Conservation (phyloP, 2,888 invertebrate species). For the Cryptus viduatorius region DNA sequence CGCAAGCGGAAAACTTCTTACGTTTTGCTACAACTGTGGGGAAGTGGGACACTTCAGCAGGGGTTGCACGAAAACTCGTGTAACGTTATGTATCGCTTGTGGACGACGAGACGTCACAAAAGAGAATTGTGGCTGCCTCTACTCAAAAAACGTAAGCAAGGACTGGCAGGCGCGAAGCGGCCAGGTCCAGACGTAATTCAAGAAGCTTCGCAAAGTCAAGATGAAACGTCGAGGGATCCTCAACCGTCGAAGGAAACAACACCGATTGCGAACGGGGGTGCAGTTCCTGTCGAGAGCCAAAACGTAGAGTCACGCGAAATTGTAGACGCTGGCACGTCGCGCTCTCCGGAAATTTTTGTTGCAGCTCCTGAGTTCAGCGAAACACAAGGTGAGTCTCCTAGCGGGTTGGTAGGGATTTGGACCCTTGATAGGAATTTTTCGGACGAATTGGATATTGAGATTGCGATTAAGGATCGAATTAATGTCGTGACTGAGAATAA, state of each 20-base stretch:
- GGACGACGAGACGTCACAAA: too few species aligned
- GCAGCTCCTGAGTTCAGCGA: background rate
- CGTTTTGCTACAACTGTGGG: too few species aligned
- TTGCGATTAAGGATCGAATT: background rate
- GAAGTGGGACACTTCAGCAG: too few species aligned
- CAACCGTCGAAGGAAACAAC: too few species aligned
- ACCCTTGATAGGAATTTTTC: background rate
- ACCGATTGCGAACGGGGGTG: background rate
- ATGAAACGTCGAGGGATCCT: too few species aligned
- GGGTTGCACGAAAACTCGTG: too few species aligned
- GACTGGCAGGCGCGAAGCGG: background rate
- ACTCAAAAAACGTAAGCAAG: too few species aligned
- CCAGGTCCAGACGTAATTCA: background rate
- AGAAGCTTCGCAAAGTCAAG: too few species aligned
- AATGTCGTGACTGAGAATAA: background rate
- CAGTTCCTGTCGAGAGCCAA: background rate
- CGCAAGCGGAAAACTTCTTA: too few species aligned
- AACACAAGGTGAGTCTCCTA: background rate
- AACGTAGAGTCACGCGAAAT: background rate
- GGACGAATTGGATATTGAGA: background rate
- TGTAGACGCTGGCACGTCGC: background rate
- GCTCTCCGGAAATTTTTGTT: background rate
- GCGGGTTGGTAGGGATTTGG: background rate
- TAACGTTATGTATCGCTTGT: too few species aligned
- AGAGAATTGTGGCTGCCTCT: too few species aligned